Conservation (phyloP, 2,888 invertebrate genomes). For the Cephus rjabovi region DNA sequence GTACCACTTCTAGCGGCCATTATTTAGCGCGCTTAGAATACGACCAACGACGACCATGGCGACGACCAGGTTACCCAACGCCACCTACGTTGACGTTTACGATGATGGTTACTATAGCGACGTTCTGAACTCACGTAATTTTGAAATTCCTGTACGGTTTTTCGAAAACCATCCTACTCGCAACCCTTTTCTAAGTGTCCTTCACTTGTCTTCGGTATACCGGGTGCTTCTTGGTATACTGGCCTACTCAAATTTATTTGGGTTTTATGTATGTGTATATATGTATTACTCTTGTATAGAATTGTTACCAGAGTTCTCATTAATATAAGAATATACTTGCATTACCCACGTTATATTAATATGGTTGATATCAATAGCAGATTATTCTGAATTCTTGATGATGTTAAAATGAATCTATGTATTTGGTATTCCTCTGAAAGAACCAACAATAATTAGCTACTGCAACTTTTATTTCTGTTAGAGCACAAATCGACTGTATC, state of each 20-base stretch:
- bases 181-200: not conserved
- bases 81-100: not conserved
- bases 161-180: not conserved
- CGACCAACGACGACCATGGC: conserved; percentile 27
- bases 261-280: not conserved
- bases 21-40: conserved; percentile 65
- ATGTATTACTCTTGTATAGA: not conserved
- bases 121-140: not conserved
- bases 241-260: not conserved
- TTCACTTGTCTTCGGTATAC: not conserved
- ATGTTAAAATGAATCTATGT: not conserved
- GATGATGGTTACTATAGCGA: not conserved
- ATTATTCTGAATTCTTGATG: not conserved
- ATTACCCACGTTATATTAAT: not conserved
- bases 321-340: not conserved
- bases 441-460: not conserved
- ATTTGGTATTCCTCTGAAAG: not conserved
- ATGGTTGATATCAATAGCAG: not conserved
- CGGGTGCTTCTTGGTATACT: not conserved
- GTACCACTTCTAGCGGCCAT: conserved; percentile 62
- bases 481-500: not conserved
- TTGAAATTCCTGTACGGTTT: not conserved
- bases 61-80: not conserved
- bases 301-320: not conserved
- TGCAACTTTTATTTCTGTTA: not conserved